Percentiles rank a stretch among this genome's conserved stretches.
These are phyloP conservation scores for Ptycholaimellus sp. DNA, from an alignment of 2,888 invertebrate genomes.

Conservation along the genomic window DNA sequence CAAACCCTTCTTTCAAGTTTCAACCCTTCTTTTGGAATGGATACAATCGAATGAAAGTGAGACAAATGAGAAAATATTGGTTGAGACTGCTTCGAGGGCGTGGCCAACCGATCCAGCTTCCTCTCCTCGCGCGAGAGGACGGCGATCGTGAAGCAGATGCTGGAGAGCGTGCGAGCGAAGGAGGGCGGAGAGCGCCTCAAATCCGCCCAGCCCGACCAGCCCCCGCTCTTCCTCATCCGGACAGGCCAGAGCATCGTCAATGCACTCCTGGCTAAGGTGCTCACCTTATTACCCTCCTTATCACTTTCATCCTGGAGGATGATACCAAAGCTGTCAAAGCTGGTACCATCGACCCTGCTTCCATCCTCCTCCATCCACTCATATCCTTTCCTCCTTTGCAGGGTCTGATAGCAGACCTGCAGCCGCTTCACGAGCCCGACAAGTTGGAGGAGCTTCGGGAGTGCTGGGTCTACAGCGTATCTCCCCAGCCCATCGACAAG, in stretches of 20 bases:
- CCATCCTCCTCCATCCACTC: too few species aligned
- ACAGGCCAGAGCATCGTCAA: background rate
- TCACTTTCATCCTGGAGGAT: too few species aligned
- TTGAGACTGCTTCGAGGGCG: conserved; percentile 46
- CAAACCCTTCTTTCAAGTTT: too few species aligned
- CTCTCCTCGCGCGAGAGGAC: conserved; percentile 74
- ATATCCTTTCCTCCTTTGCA: too few species aligned
- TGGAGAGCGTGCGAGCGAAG: conserved; percentile 46
- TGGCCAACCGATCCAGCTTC: conserved; percentile 41
- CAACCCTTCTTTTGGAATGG: conserved; percentile 46
- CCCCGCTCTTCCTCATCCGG: background rate
- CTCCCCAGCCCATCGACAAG: too few species aligned
- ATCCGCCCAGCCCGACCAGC: background rate
- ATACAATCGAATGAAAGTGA: too few species aligned
- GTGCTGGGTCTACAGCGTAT: conserved; percentile 43
- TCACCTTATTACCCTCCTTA: too few species aligned
- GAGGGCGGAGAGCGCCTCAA: conserved; percentile 20
- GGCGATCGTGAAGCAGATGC: conserved; percentile 54
- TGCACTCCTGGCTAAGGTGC: too few species aligned
- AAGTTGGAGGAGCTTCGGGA: conserved; percentile 50
- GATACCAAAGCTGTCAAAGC: too few species aligned
- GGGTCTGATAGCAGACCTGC: conserved; percentile 56
- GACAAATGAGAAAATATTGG: too few species aligned
- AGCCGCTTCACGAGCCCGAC: conserved; percentile 61
- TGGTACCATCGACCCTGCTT: too few species aligned